These are phyloP conservation scores for Artemia franciscana DNA, from an alignment of 1,140 invertebrate species.

Conservation along the genomic window DNA sequence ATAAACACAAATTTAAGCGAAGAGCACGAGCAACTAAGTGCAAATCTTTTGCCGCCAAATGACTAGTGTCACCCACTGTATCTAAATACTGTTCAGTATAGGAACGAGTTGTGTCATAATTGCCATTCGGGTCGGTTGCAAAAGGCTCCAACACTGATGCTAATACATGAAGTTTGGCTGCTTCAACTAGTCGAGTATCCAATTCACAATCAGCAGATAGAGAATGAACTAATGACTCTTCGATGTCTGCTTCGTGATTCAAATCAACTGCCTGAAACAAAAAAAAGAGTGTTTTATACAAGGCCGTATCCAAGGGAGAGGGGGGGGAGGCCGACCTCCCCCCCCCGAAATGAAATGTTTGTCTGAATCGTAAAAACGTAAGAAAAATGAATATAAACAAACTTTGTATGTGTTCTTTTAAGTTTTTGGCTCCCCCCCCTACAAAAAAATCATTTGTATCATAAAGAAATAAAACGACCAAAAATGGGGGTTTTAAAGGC, in stretches of 20 bases:
- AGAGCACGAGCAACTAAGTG: background rate
- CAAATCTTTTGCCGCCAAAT: background rate
- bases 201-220: constrained; percentile 22
- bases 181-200: constrained; percentile 26
- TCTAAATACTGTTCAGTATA: background rate
- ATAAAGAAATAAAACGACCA: too few relatives aligned
- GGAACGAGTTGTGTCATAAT: constrained; percentile 1
- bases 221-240: constrained; percentile 14
- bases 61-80: background rate
- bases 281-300: too few relatives aligned
- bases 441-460: too few relatives aligned
- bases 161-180: constrained; percentile 27
- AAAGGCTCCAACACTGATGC: constrained; percentile 20
- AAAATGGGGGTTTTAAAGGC: too few relatives aligned
- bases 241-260: background rate
- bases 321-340: too few relatives aligned
- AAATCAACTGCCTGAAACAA: background rate
- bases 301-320: too few relatives aligned
- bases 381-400: too few relatives aligned
- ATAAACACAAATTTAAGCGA: background rate
- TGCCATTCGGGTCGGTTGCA: constrained; percentile 15
- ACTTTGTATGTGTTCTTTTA: too few relatives aligned
- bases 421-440: too few relatives aligned
- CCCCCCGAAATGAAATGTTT: too few relatives aligned
- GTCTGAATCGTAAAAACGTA: too few relatives aligned